Conservation (phyloP, 2,797 vertebrate genomes). For the Anniella stebbinsi region DNA sequence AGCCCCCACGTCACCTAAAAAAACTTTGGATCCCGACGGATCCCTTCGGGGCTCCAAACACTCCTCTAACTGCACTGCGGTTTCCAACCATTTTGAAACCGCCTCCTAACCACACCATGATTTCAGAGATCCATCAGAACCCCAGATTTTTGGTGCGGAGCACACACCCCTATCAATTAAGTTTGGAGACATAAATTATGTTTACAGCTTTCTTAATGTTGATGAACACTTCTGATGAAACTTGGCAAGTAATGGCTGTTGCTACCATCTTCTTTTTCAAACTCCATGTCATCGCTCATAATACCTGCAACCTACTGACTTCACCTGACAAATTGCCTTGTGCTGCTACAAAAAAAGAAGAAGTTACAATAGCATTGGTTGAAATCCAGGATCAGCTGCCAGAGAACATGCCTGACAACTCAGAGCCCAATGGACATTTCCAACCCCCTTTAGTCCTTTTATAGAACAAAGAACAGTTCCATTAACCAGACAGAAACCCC, state of each 20-base stretch:
- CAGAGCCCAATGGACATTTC: conserved; percentile 76
- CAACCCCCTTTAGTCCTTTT: conserved; percentile 89
- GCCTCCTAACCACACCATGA: no score
- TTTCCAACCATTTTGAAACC: no score
- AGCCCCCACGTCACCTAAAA: no score
- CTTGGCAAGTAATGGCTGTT: conserved; percentile 47
- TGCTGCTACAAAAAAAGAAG: conserved; percentile 78
- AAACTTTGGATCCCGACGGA: no score
- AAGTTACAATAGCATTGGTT: conserved; percentile 71
- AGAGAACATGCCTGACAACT: conserved; percentile 77
- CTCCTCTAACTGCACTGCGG: no score
- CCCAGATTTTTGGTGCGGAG: no score
- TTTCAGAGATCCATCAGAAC: no score
- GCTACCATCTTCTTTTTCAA: conserved; percentile 43
- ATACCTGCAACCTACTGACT: conserved; percentile 59
- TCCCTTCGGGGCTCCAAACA: no score
- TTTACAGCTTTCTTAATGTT: conserved; percentile 27
- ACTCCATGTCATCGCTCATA: conserved; percentile 61
- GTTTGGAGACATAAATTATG: conserved; percentile 46
- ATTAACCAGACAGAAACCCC: conserved; percentile 79
- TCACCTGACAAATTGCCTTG: conserved; percentile 67
- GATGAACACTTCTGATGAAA: conserved; percentile 57
- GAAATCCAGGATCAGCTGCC: conserved; percentile 73
- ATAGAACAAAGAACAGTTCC: conserved; percentile 92
- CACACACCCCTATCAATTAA: no score